Evolutionary conservation across 1,140 invertebrate species (phyloP), one percentile per base, ranked within the genome.

Genomic region (Babylonia areolata): DNA sequence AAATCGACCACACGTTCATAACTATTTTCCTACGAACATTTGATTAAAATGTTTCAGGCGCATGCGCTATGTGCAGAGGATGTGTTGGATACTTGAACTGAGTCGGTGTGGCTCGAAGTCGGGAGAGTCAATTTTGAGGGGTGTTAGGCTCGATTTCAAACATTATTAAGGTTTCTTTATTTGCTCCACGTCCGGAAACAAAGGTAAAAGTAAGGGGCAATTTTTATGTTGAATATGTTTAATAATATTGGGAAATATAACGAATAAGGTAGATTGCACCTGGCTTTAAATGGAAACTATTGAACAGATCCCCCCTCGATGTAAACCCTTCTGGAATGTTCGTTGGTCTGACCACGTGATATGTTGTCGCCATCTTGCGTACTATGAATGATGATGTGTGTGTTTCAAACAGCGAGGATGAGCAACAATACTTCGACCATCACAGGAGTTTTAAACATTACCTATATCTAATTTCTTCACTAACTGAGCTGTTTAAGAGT

Each of bases 311-410:
- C 71, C 31, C 71, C 71, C 31, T 33, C 33, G 40, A 17, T 37
- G 39, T 83, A 40, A 42, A 69, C 81, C 37, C 54, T 20, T 39
- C 81, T 31, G 17, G 23, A 28, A 33, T 73, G 58, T 46, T 31
- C 82, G 82, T 73, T 46, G 37, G 40, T 2, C 33, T 15, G 15
- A 69, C 40, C 82, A 84, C 73, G 69, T 86, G 85, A 83, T 77
- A 75, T 79, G 80, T 78, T 42, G 79, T 86, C 85, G 85, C 85
- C 85, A 86, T 86, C 73, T 86, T 86, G 85, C 85, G 46, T 75
- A 82, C 71, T 54, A 37, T 85, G 84, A 85, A 73, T 81, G 81
- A 81, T 81, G 85, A 64, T 86, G 54, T 86, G 85, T 86, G 85
- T 82, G 80, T 51, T 82, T 81, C 80, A 58, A 82, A 51, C 81